Conservation (phyloP, 1,140 invertebrate genomes). For the Cheumatopsyche charites region DNA sequence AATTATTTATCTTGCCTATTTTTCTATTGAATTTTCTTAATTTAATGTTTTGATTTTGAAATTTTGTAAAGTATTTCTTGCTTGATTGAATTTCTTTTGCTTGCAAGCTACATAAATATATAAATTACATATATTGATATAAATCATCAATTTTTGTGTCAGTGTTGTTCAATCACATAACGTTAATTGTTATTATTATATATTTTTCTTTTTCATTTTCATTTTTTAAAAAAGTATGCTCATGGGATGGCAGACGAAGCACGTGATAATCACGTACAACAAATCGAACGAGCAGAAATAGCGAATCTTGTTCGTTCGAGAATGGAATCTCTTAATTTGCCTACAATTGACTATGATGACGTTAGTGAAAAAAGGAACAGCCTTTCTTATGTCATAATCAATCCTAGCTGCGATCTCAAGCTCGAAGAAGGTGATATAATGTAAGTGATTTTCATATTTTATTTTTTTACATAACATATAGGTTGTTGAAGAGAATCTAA, state of each 20-base stretch:
- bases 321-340: slow-evolving; percentile 92
- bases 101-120: too few relatives aligned
- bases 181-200: not conserved
- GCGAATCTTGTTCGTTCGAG: slow-evolving; percentile 90
- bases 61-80: too few relatives aligned
- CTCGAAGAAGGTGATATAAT: slow-evolving; percentile 96
- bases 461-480: too few relatives aligned
- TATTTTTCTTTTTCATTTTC: not conserved
- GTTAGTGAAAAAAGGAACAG: slow-evolving; percentile 90
- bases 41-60: too few relatives aligned
- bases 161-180: too few relatives aligned
- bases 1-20: too few relatives aligned
- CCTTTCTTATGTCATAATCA: slow-evolving; percentile 97
- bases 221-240: slow-evolving; percentile 71
- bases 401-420: slow-evolving; percentile 96
- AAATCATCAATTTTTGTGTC: slow-evolving; percentile 3
- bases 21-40: too few relatives aligned
- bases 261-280: slow-evolving; percentile 82
- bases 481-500: too few relatives aligned
- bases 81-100: too few relatives aligned
- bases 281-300: slow-evolving; percentile 94
- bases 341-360: slow-evolving; percentile 89
- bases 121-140: not conserved
- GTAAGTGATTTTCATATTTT: slow-evolving; percentile 62
- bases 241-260: slow-evolving; percentile 83